phyloP scores from a whole-genome alignment of 2,797 vertebrate species.

The Tokudaia tokunoshimensis region DNA sequence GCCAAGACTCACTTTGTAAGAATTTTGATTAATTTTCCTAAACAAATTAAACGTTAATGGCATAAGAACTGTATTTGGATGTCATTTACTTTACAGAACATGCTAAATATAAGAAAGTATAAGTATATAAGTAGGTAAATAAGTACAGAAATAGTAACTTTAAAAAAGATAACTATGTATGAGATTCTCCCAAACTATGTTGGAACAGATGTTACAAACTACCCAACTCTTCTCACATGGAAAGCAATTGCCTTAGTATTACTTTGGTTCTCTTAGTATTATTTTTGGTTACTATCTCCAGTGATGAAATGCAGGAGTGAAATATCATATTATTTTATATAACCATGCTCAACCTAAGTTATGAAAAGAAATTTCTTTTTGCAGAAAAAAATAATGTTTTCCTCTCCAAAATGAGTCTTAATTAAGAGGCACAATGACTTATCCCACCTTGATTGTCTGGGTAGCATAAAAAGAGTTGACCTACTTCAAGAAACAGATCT shows the following conservation, averaged over 20 bases:
- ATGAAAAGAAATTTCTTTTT: not conserved
- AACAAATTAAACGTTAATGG: not conserved
- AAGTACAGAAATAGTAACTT: not conserved
- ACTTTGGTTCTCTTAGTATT: not conserved
- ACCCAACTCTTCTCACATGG: not conserved
- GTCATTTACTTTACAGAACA: not conserved
- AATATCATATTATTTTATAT: not conserved
- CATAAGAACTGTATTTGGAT: not conserved
- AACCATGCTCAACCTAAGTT: not conserved
- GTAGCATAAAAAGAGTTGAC: not conserved
- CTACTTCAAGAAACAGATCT: not conserved
- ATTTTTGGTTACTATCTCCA: not conserved
- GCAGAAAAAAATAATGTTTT: not conserved
- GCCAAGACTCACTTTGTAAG: not conserved
- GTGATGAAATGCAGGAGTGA: not conserved
- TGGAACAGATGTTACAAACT: not conserved
- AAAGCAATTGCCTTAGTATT: not conserved
- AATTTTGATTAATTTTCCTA: not conserved
- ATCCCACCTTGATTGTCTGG: rapidly evolving
- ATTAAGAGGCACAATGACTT: not conserved
- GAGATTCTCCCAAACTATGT: not conserved
- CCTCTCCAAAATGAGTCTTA: not conserved
- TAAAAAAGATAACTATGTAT: not conserved
- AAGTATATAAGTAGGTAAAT: not conserved
- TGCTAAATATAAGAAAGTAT: not conserved